Evolutionary conservation across 2,888 invertebrate genomes (phyloP), one percentile per base, ranked within the genome.

Genomic region (Eristalinus aeneus): DNA sequence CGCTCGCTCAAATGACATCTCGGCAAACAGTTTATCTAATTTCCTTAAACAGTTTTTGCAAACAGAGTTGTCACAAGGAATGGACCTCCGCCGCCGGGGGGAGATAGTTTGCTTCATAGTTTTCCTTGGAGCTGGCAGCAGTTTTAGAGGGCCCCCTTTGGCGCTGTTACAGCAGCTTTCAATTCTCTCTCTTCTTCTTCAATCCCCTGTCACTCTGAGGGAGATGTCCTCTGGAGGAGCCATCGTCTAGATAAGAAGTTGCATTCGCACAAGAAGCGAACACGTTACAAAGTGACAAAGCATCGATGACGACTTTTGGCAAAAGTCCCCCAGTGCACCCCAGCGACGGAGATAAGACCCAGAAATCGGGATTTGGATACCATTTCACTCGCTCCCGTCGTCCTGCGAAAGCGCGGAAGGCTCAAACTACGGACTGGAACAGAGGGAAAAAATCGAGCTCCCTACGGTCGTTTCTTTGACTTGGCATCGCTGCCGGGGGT

Each of bases 21-120:
- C 86, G 71, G 86, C 86, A 86, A 86, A 86, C 86, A 86, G 82
- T 86, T 86, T 82, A 81, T 86, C 82, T 86, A 86, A 86, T 86
- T 86, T 86, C 77, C 77, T 82, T 74, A 82, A 86, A 85, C 79
- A 85, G 79, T 85, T 85, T 85, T 85, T 80, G 72, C 75, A 79
- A 85, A 82, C 82, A 78, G 53, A 68, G 67, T 46, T 58, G 39
- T 53, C 56, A 12, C 20, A 2, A 23, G 23, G 56, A 56, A 32
- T 39, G 34, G 34, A 75, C 34, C 12, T 9, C 9, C 34, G 22
- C 10, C 60, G 8, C 27, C 23, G 54, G 56, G 53, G 77, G 22
- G 23, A 27, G 56, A 54, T 79, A 78, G 67, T 73, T 27, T 63
- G 58, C 61, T 63, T 58, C 36, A 22, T 32, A 74, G 36, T 58